phyloP scores from a whole-genome alignment of 2,888 invertebrate genomes.

The Orthosia gothica region DNA sequence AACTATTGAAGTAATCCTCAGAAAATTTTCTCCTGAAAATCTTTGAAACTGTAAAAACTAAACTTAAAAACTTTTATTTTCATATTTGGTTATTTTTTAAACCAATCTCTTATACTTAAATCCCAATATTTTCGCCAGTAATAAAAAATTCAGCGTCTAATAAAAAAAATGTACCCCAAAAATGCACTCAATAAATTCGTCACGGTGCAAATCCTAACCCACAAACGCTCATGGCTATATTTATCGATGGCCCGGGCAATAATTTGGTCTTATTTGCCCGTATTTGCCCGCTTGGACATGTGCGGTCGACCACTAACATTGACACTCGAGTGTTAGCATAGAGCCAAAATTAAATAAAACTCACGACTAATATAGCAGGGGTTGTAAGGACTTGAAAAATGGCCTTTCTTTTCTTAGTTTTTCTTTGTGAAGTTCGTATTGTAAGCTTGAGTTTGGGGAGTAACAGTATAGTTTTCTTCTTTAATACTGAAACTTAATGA shows the following conservation, averaged over 20 bases:
- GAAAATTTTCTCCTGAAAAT: too few species aligned
- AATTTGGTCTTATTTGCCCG: slow-evolving; percentile 79
- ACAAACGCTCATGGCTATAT: slow-evolving; percentile 70
- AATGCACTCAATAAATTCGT: slow-evolving; percentile 12
- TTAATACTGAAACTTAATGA: not conserved
- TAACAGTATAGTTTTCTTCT: not conserved
- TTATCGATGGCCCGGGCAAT: slow-evolving; percentile 84
- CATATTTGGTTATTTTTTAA: too few species aligned
- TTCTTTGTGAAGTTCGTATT: slow-evolving; percentile 16
- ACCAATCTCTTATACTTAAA: not conserved
- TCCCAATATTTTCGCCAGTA: not conserved
- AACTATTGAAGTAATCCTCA: too few species aligned
- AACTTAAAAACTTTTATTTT: too few species aligned
- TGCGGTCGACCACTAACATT: slow-evolving; percentile 86
- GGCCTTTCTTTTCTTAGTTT: slow-evolving; percentile 17
- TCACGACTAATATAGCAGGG: slow-evolving; percentile 83
- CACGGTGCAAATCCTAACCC: slow-evolving; percentile 56
- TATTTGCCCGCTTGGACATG: slow-evolving; percentile 88
- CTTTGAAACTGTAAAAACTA: too few species aligned
- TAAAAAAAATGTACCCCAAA: slow-evolving; percentile 16
- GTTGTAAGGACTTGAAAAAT: slow-evolving; percentile 51
- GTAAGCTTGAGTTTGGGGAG: not conserved
- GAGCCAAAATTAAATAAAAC: slow-evolving; percentile 90
- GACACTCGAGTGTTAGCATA: slow-evolving; percentile 86
- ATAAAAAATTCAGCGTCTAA: slow-evolving; percentile 5